Conservation (phyloP, 2,113 vertebrate species). For the Chaenogobius annularis region DNA sequence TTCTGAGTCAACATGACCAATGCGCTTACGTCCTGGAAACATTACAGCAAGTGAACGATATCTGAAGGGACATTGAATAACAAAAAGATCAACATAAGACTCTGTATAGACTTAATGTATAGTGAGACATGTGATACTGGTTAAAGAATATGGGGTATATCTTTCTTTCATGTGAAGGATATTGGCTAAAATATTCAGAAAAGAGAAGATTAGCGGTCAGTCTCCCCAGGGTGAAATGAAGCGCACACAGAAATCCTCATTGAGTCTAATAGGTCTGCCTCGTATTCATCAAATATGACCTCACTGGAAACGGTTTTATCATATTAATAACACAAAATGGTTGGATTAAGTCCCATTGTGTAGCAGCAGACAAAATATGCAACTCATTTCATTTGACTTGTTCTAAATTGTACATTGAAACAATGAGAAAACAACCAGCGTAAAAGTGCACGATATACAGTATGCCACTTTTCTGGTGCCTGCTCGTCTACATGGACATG, state of each 20-base stretch:
- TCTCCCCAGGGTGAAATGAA: neutral
- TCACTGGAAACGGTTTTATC: neutral
- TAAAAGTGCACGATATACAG: no score
- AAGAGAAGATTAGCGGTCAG: neutral
- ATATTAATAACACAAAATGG: neutral
- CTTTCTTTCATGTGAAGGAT: neutral
- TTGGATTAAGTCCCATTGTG: neutral
- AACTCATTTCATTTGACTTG: no score
- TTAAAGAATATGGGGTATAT: neutral
- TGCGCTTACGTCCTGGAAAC: neutral
- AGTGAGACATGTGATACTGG: neutral
- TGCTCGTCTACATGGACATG: no score
- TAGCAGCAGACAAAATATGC: neutral
- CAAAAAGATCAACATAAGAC: neutral
- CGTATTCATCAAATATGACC: neutral
- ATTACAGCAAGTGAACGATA: neutral
- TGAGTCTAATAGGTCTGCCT: neutral
- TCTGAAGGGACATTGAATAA: conserved; percentile 1
- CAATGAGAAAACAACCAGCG: no score
- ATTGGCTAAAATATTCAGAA: neutral
- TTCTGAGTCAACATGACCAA: neutral
- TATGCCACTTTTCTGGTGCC: no score
- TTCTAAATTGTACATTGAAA: no score
- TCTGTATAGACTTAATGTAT: no score
- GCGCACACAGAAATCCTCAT: neutral